Evolutionary conservation across 1,140 invertebrate genomes (phyloP), one percentile per base, ranked within the genome.

Genomic region (Neotoxoptera formosana): DNA sequence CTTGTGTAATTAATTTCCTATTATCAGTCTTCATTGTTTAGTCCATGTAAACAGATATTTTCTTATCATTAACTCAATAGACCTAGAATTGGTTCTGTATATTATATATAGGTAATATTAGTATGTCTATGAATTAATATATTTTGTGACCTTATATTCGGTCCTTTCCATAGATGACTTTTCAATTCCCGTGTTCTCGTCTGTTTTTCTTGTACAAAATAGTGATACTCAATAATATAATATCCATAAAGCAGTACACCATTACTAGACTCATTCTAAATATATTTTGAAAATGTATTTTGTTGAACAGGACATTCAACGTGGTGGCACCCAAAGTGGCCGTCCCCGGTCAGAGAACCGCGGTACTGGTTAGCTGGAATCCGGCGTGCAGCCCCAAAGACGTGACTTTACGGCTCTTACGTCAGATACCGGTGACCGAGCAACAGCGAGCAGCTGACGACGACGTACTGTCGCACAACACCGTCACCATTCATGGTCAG

Each of bases 291-390:
- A 25, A 7, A 1, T 90, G 60, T 41, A 14, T 48, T 91, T 91
- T 81, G 11, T 76, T 36, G 1, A 25, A 7, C 8, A 93, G 91
- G 81, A 45, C 48, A 30, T 93, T 93, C 91, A 93, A 93, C 36
- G 91, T 93, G 23, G 91, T 93, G 48, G 91, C 91, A 7, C 91
- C 91, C n/a, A 93, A 93, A 93, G 91, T 93, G 11, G 91, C 91
- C 6, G 81, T 93, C 17, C 91, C 91, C 4, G 91, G 91, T 17
- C 91, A 93, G 45, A 86, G 91, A 41, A 93, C 91, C 48, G 91
- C 91, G 8, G 91, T 93, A 30, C 17, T 93, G 34, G 91, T 93
- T 30, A 93, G 91, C 81, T 93, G 91, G 91, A 83, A 93, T 86
- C 91, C 91, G 0, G 76, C 48, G 7, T 93, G 91, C 48, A 86